Conservation (phyloP, 2,113 vertebrate species). For the Sitta europaea region DNA sequence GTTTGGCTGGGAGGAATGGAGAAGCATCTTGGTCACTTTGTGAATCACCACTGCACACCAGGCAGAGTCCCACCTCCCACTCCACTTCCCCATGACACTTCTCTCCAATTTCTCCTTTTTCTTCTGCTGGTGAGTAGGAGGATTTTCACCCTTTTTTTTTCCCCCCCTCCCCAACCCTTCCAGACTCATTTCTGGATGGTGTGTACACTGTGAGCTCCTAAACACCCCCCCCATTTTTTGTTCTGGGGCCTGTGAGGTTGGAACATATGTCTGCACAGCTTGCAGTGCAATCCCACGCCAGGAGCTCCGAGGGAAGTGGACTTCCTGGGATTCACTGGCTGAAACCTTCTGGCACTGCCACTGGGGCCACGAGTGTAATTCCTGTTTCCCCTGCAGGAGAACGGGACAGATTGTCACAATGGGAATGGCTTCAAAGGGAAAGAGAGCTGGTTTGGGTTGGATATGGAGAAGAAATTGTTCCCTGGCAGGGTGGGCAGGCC, state of each 20-base stretch:
- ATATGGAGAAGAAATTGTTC: not conserved
- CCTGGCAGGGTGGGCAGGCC: accelerated
- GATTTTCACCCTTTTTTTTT: not conserved
- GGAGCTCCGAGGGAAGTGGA: not conserved
- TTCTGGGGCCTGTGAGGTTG: not conserved
- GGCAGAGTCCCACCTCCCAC: slow-evolving; percentile 9
- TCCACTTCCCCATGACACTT: not conserved
- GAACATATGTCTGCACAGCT: not conserved
- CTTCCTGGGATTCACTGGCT: not conserved
- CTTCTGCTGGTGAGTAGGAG: not conserved
- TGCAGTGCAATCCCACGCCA: not conserved
- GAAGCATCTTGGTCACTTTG: not conserved
- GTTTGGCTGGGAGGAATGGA: not conserved
- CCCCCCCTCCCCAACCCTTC: not conserved
- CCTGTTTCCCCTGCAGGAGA: not conserved
- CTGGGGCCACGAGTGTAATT: not conserved
- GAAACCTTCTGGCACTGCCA: not conserved
- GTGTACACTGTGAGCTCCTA: not conserved
- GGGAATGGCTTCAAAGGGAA: not conserved
- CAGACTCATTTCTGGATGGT: not conserved
- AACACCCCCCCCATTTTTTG: not conserved
- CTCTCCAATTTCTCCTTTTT: not conserved
- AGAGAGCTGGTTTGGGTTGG: not conserved
- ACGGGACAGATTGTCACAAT: not conserved
- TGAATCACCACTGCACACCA: not conserved